Percentiles rank a stretch among this genome's conserved stretches.
phyloP scores from a whole-genome alignment of 2,888 invertebrate species.

The Macroteleia sp. region DNA sequence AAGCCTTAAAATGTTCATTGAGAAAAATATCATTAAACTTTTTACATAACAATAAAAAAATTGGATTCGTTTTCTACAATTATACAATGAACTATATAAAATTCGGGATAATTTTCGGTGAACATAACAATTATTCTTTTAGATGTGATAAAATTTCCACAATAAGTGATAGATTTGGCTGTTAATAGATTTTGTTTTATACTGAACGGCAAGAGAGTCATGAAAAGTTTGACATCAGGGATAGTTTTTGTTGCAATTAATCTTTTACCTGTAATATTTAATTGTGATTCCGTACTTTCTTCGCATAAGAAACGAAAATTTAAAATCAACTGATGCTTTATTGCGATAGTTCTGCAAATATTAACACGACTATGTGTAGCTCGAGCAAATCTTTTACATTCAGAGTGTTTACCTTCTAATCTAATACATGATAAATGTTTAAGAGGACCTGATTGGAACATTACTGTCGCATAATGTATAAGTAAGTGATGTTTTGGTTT shows the following conservation, averaged over 20 bases:
- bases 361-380: slow-evolving; percentile 1
- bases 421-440: too few relatives aligned
- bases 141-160: background rate
- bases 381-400: slow-evolving; percentile 13
- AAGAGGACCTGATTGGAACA: too few relatives aligned
- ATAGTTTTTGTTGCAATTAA: background rate
- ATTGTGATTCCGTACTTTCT: background rate
- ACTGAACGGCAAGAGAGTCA: background rate
- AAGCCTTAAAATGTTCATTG: background rate
- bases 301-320: slow-evolving; percentile 7
- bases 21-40: background rate
- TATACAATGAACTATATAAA: slow-evolving; percentile 1
- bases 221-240: background rate
- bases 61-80: background rate
- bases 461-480: too few relatives aligned
- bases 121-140: background rate
- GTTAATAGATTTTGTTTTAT: background rate
- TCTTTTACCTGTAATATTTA: background rate
- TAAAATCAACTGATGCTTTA: slow-evolving; percentile 1
- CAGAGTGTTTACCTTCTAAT: too few relatives aligned
- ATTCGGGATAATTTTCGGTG: background rate
- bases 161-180: background rate
- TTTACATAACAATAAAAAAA: background rate
- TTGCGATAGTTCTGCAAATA: slow-evolving; percentile 5
- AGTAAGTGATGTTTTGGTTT: too few relatives aligned